These are phyloP conservation scores for Pomacea maculata DNA, from an alignment of 1,140 invertebrate species.

Conservation along the genomic window DNA sequence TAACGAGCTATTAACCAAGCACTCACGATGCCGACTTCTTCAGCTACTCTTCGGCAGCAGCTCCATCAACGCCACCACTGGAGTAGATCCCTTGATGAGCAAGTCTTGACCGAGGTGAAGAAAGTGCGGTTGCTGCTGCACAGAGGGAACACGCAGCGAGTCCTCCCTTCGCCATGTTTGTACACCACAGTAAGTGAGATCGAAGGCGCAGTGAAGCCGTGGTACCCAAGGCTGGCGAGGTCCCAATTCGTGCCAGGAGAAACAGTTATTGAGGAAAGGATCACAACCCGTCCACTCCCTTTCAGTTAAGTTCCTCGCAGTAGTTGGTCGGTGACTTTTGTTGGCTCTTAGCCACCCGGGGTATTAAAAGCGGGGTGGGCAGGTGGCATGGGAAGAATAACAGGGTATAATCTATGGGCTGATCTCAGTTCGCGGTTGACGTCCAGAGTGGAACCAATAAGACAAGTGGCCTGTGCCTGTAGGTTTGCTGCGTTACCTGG, in stretches of 20 bases:
- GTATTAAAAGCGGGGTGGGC: not conserved
- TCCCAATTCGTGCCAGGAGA: no score
- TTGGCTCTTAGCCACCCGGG: slow-evolving; percentile 14
- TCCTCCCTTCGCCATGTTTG: not conserved
- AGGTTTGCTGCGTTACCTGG: not conserved
- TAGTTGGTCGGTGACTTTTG: slow-evolving; percentile 8
- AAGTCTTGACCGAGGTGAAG: no score
- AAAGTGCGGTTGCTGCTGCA: not conserved
- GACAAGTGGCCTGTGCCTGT: not conserved
- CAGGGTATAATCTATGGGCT: not conserved
- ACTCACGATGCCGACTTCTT: not conserved
- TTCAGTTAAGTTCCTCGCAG: slow-evolving; percentile 2
- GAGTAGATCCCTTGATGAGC: no score
- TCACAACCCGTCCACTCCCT: slow-evolving; percentile 7
- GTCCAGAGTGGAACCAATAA: not conserved
- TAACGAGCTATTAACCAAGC: not conserved
- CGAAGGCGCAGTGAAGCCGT: not conserved
- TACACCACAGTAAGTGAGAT: not conserved
- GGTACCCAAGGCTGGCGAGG: not conserved
- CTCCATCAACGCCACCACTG: no score
- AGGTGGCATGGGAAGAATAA: not conserved
- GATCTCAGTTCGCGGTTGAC: not conserved
- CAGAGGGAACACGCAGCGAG: not conserved
- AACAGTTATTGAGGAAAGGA: not conserved
- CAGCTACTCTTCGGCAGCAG: no score